Conservation (phyloP, 2,113 vertebrate genomes). For the Setophaga petechia region DNA sequence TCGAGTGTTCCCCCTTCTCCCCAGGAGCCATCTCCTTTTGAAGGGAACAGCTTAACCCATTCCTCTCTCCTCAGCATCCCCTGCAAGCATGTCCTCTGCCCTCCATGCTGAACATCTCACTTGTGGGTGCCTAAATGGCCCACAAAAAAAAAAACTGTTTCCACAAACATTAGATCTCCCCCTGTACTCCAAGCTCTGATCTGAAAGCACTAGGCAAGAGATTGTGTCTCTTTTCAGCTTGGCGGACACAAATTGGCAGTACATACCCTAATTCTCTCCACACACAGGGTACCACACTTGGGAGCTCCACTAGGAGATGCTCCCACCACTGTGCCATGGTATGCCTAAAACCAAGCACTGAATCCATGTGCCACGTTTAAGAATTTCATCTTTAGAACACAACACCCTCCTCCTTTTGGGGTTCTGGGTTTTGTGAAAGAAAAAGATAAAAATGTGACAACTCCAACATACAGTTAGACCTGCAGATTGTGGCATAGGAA, state of each 20-base stretch:
- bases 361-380: neutral
- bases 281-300: accelerated
- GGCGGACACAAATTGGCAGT: neutral
- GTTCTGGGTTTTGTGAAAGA: neutral
- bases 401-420: neutral
- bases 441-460: neutral
- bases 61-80: neutral
- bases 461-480: neutral
- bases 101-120: neutral
- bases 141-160: neutral
- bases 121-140: neutral
- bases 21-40: neutral
- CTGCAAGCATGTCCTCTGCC: neutral
- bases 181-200: neutral
- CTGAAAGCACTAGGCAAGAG: neutral
- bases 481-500: neutral
- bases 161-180: neutral
- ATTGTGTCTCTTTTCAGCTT: neutral
- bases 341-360: neutral
- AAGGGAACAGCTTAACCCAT: neutral
- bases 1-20: accelerated
- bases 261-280: neutral
- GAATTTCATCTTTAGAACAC: neutral
- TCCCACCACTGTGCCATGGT: neutral
- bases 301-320: neutral